Percentiles rank a stretch among this genome's conserved stretches.
These are phyloP conservation scores for Pseudonaja textilis DNA, from an alignment of 2,113 vertebrate genomes.

Conservation along the genomic window DNA sequence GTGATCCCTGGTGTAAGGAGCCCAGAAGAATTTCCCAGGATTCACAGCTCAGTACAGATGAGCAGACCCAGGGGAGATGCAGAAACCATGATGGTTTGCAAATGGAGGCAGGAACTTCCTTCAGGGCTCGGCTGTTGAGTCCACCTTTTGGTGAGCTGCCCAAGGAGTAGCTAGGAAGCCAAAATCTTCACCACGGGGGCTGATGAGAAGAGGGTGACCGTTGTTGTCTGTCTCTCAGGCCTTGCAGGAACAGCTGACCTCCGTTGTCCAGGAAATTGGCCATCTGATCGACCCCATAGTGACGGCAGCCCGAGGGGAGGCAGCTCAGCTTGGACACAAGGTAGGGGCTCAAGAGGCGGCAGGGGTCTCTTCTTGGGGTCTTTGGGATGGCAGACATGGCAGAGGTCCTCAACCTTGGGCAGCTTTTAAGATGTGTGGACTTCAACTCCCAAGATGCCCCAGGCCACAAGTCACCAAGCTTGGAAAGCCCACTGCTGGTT, in stretches of 20 bases:
- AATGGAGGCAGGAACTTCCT: neutral
- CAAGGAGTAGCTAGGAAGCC: neutral
- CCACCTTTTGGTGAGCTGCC: neutral
- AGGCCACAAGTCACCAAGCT: neutral
- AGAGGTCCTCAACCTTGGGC: neutral
- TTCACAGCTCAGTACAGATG: neutral
- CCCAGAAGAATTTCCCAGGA: neutral
- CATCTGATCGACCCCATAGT: conserved; percentile 95
- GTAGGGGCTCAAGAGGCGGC: conserved; percentile 56
- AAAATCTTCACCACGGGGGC: neutral
- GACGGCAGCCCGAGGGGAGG: conserved; percentile 90
- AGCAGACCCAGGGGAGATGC: neutral
- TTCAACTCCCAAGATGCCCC: neutral
- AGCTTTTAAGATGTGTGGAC: neutral
- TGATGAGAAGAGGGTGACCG: neutral
- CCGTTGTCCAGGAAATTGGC: conserved; percentile 95
- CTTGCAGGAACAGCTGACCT: conserved; percentile 94
- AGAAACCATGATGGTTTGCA: no score
- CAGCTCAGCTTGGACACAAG: conserved; percentile 97
- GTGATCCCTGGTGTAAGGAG: no score
- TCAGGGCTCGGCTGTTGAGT: neutral
- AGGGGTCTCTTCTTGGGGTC: neutral
- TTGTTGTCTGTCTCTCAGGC: conserved; percentile 73
- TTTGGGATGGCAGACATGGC: neutral
- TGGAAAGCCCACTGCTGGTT: neutral